phyloP scores from a whole-genome alignment of 2,888 invertebrate species.

The Dioctria linearis region DNA sequence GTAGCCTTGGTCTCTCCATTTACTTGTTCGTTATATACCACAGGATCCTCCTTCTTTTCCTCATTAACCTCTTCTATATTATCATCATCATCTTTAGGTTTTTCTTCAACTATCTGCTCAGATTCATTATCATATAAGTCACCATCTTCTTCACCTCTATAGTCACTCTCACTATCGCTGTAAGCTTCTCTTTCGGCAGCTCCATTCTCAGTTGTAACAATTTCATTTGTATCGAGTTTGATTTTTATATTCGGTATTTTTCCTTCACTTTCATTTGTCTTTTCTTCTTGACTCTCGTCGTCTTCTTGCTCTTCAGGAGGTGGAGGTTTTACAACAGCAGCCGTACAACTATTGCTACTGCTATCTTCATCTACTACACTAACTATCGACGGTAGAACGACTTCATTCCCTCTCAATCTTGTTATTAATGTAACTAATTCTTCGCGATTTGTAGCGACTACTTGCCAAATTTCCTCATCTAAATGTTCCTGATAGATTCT shows the following conservation, averaged over 20 bases:
- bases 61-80: slow-evolving; percentile 63
- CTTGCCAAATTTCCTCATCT: slow-evolving; percentile 96
- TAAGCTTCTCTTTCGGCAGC: slow-evolving; percentile 50
- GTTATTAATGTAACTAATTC: slow-evolving; percentile 86
- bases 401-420: slow-evolving; percentile 81
- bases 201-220: slow-evolving; percentile 36
- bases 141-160: slow-evolving; percentile 59
- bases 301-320: slow-evolving; percentile 64
- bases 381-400: slow-evolving; percentile 73
- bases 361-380: slow-evolving; percentile 78
- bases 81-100: slow-evolving; percentile 59
- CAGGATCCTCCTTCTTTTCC: slow-evolving; percentile 47
- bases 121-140: slow-evolving; percentile 61
- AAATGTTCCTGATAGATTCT: slow-evolving; percentile 95
- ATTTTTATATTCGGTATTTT: slow-evolving; percentile 68
- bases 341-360: slow-evolving; percentile 72
- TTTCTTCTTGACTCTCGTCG: slow-evolving; percentile 73
- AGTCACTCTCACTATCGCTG: slow-evolving; percentile 59
- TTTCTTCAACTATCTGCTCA: background rate
- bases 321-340: slow-evolving; percentile 61
- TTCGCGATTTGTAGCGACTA: slow-evolving; percentile 89
- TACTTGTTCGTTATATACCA: background rate
- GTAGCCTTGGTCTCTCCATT: background rate
- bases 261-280: slow-evolving; percentile 62
- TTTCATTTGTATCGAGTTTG: slow-evolving; percentile 61